A percentile compares a stretch with the other conserved stretches of the same genome.
These are phyloP conservation scores for Germaria angustata DNA, from an alignment of 2,888 invertebrate species.

Conservation along the genomic window DNA sequence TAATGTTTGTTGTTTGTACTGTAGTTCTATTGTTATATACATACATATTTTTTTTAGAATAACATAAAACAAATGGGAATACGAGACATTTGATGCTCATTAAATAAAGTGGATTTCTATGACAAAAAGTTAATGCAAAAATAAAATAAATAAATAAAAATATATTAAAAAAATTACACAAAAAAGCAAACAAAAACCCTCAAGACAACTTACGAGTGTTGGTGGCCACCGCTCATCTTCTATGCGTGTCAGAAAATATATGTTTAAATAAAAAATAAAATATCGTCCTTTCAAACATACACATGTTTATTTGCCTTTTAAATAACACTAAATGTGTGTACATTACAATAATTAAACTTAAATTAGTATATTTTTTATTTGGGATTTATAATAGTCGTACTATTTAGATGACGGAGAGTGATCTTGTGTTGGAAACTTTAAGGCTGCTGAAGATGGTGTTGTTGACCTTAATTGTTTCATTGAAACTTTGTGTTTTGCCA, in stretches of 20 bases:
- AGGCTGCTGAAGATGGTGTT: too few species aligned
- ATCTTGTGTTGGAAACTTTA: too few species aligned
- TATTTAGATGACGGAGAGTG: too few species aligned
- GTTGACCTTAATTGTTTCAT: too few species aligned
- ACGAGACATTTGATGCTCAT: slow-evolving; percentile 78
- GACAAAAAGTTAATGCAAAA: slow-evolving; percentile 20
- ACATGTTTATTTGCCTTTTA: neutral
- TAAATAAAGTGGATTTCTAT: slow-evolving; percentile 77
- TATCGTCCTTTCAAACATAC: neutral
- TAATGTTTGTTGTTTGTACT: slow-evolving; percentile 64
- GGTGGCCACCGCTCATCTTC: too few species aligned
- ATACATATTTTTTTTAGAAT: slow-evolving; percentile 74
- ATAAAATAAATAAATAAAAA: too few species aligned
- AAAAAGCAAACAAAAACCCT: neutral
- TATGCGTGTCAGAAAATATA: too few species aligned
- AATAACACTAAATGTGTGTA: slow-evolving; percentile 8
- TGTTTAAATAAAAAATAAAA: neutral
- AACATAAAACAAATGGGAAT: slow-evolving; percentile 76
- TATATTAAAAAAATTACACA: neutral
- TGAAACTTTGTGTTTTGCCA: too few species aligned
- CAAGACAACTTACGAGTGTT: neutral
- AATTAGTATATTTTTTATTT: slow-evolving; percentile 31
- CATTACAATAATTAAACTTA: slow-evolving; percentile 60
- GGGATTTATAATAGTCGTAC: too few species aligned
- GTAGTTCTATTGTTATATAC: slow-evolving; percentile 71